These are phyloP conservation scores for Himantopus leucocephalus DNA, from an alignment of 2,113 vertebrate genomes.

Conservation along the genomic window DNA sequence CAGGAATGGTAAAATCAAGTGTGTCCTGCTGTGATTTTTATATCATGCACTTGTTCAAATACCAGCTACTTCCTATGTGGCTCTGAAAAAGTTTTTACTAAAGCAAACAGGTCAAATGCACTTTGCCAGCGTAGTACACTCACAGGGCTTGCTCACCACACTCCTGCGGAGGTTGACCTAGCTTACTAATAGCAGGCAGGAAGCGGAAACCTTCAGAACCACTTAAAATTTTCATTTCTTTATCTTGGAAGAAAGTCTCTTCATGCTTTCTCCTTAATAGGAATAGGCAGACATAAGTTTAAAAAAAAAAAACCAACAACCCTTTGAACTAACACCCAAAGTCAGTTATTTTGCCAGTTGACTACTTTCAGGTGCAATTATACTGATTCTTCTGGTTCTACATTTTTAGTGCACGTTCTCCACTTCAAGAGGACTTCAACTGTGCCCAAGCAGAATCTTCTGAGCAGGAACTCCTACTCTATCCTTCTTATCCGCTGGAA, in stretches of 20 bases:
- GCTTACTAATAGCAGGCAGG: background rate
- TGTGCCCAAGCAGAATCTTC: background rate
- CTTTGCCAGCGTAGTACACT: background rate
- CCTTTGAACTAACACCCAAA: background rate
- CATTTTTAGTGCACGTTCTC: background rate
- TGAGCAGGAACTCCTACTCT: background rate
- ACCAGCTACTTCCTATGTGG: background rate
- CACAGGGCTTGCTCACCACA: accelerated
- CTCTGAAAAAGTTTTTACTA: background rate
- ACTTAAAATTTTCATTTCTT: background rate
- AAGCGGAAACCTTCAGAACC: background rate
- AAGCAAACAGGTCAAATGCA: background rate
- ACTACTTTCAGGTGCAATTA: background rate
- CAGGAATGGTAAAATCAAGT: background rate
- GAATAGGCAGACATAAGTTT: background rate
- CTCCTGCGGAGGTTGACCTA: background rate
- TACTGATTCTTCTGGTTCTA: background rate
- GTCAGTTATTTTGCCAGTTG: background rate
- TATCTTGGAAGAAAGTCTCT: background rate
- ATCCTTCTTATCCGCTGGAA: background rate
- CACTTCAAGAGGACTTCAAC: background rate
- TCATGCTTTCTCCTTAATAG: background rate
- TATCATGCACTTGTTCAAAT: background rate
- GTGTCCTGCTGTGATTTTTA: background rate
- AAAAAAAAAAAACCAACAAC: background rate